phyloP scores from a whole-genome alignment of 2,113 vertebrate species.

The Jaculus jaculus region DNA sequence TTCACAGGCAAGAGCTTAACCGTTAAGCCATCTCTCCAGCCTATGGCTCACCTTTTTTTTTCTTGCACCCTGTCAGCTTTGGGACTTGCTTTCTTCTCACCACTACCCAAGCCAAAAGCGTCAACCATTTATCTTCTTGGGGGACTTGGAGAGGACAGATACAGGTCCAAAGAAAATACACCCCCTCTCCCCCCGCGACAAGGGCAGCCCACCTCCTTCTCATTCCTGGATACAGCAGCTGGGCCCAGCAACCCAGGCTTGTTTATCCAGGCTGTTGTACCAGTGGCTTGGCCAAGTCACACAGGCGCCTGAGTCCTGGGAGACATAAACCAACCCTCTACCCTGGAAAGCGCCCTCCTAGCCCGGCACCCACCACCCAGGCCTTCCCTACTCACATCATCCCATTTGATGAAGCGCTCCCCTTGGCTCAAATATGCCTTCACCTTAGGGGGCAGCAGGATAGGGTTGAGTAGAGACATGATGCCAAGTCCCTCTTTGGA shows the following conservation, averaged over 20 bases:
- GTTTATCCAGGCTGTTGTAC: slow-evolving; percentile 39
- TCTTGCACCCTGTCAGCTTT: background rate
- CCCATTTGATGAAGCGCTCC: slow-evolving; percentile 97
- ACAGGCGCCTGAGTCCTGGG: background rate
- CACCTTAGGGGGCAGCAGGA: slow-evolving; percentile 87
- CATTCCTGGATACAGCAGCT: background rate
- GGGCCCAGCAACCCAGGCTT: slow-evolving; percentile 6
- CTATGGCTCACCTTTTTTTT: too few relatives aligned
- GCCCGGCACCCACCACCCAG: background rate
- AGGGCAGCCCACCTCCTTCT: background rate
- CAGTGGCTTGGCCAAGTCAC: slow-evolving; percentile 20
- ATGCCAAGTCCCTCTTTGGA: slow-evolving; percentile 52
- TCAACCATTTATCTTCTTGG: background rate
- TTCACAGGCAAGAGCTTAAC: too few relatives aligned
- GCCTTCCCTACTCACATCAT: slow-evolving; percentile 91
- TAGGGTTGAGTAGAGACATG: slow-evolving; percentile 90
- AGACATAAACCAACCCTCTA: slow-evolving; percentile 46
- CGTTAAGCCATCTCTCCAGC: too few relatives aligned
- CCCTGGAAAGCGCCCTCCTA: background rate
- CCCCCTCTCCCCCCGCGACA: background rate
- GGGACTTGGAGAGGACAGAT: background rate
- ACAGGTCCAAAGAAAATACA: background rate
- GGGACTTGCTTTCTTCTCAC: background rate
- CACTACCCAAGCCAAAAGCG: background rate
- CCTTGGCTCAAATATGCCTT: slow-evolving; percentile 94